phyloP scores from a whole-genome alignment of 2,113 vertebrate species.

The Zosterops borbonicus region DNA sequence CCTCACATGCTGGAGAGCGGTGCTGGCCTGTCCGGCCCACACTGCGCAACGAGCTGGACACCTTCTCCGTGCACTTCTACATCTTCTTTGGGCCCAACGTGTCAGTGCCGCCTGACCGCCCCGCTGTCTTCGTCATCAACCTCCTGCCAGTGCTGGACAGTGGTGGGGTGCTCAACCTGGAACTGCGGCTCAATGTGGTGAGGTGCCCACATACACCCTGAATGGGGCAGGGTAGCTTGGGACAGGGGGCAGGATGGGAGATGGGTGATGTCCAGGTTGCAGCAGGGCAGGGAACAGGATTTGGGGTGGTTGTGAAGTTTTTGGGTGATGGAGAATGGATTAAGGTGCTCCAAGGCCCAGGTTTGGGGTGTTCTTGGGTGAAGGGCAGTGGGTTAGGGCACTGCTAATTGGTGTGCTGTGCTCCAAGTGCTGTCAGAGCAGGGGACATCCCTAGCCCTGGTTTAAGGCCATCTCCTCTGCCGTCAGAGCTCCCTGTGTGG shows the following conservation, averaged over 20 bases:
- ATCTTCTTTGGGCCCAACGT: constrained; percentile 97
- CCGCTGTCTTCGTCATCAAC: constrained; percentile 90
- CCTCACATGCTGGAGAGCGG: not conserved
- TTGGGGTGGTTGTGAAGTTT: not conserved
- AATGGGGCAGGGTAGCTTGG: not conserved
- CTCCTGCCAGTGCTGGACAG: constrained; percentile 95
- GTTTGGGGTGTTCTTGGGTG: not conserved
- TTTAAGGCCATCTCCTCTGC: not conserved
- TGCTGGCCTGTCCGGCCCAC: constrained; percentile 96
- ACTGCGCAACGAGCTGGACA: constrained; percentile 94
- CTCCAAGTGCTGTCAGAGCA: not conserved
- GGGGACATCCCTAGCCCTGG: not conserved
- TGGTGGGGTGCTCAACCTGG: constrained; percentile 93
- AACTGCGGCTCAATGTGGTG: constrained; percentile 93
- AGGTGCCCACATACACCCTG: not conserved
- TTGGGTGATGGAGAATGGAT: not conserved
- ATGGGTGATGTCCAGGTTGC: not conserved
- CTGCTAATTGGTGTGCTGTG: not conserved
- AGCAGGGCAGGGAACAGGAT: not conserved
- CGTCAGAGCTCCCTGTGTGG: constrained; percentile 84
- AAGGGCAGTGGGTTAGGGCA: not conserved
- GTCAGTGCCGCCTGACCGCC: constrained; percentile 85
- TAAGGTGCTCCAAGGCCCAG: not conserved
- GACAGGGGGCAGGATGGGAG: not conserved
- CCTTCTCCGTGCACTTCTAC: constrained; percentile 98